A percentile compares a stretch with the other conserved stretches of the same genome.
These are phyloP conservation scores for Geotrupes spiniger DNA, from an alignment of 2,888 invertebrate genomes.

Conservation along the genomic window DNA sequence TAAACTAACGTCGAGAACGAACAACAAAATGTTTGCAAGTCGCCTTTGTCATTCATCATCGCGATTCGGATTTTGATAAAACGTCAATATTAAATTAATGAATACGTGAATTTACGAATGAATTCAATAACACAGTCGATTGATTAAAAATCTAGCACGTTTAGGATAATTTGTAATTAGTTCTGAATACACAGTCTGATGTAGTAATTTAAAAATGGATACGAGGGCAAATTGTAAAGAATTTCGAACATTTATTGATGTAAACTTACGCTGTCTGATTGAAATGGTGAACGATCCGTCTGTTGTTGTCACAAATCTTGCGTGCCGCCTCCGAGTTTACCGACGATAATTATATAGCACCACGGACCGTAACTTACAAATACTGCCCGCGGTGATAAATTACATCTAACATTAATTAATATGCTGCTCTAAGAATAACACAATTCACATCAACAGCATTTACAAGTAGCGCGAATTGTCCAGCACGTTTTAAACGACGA, in stretches of 20 bases:
- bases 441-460: conserved; percentile 21
- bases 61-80: too few relatives aligned
- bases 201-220: not conserved
- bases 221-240: conserved; percentile 5
- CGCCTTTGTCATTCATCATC: too few relatives aligned
- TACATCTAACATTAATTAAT: conserved; percentile 23
- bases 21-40: too few relatives aligned
- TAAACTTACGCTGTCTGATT: conserved; percentile 34
- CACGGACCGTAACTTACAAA: conserved; percentile 53
- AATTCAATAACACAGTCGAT: too few relatives aligned
- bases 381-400: conserved; percentile 45
- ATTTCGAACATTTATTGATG: conserved; percentile 14
- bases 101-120: too few relatives aligned
- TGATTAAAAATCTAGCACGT: too few relatives aligned
- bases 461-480: conserved; percentile 10
- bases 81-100: too few relatives aligned
- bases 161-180: too few relatives aligned
- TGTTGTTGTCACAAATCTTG: conserved; percentile 27
- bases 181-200: too few relatives aligned
- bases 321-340: conserved; percentile 19
- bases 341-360: conserved; percentile 26
- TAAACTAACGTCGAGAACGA: not conserved
- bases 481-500: conserved; percentile 4
- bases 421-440: conserved; percentile 26
- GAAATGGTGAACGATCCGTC: conserved; percentile 19